Base-by-base conservation (phyloP, 2,113 vertebrate species). In the Grus americana region DNA sequence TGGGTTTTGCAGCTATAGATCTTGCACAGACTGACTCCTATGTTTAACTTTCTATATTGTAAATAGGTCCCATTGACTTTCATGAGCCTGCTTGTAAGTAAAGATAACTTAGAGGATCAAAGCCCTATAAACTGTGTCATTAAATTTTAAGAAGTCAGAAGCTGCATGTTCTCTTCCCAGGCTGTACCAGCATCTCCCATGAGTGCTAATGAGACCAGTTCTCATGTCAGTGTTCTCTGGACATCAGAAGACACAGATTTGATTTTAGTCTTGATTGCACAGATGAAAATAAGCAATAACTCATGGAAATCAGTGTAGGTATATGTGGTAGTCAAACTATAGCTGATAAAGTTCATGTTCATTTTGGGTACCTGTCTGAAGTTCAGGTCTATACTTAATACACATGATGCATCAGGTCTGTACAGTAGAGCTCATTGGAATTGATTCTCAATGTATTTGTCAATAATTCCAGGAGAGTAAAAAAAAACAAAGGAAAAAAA, bases 141-240 rank as follows among this genome's bases (percentile, higher is more conserved):
- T 97, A 96, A 97, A 96, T 93, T 97, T 96, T 96, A 96, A 97
- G 96, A 86, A 95, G 90, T 94, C 79, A 86, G 92, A 84, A 97
- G 83, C 61, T 95, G 36, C 70, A 88, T 0, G 0, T 74, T 93
- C 92, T 40, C 79, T 95, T 95, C 83, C 68, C 86, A 71, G 71
- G 75, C 71, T 93, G 32, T 78, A 76, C n/a, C 75, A 61, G 59
- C 79, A 92, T 88, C 95, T 95, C 93, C 93, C 90, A 84, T 47
- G 83, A 94, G 96, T 89, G 83, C 72, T 96, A 96, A 96, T 86
- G 95, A 96, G 93, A 74, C 79, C 52, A 57, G 47, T 63, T 90
- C 82, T 52, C 86, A 59, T 71, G 65, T 52, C 92, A 44, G 74
- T 80, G 19, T 36, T 79, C 86, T 71, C 68, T 92, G 95, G 86